These are phyloP conservation scores for Oxyscelio sp. DNA, from an alignment of 2,888 invertebrate genomes.

Conservation along the genomic window DNA sequence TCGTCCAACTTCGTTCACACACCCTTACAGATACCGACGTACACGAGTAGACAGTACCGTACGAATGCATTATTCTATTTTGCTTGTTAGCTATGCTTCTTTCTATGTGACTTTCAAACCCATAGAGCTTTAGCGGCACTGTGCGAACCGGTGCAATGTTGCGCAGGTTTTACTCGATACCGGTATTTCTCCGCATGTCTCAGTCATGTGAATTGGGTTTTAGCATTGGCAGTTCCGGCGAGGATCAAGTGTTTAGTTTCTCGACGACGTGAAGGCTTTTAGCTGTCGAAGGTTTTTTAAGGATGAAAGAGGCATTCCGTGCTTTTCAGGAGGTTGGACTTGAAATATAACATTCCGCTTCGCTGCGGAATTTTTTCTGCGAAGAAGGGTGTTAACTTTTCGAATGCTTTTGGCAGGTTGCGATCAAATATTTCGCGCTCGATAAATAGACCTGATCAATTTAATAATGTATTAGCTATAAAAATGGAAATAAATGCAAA, in stretches of 20 bases:
- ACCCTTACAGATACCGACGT: background rate
- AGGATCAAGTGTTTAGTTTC: background rate
- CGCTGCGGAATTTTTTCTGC: background rate
- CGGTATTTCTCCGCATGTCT: constrained; percentile 5
- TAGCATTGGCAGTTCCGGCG: background rate
- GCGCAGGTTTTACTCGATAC: constrained; percentile 12
- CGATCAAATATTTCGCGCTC: no score
- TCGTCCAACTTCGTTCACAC: background rate
- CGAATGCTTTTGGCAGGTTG: no score
- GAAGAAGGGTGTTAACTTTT: background rate
- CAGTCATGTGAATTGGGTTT: constrained; percentile 11
- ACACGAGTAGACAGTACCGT: background rate
- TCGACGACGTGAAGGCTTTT: background rate
- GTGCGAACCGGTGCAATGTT: background rate
- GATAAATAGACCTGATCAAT: no score
- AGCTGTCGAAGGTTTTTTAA: background rate
- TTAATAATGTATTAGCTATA: no score
- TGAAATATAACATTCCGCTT: background rate
- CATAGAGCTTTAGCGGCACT: background rate
- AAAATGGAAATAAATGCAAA: no score
- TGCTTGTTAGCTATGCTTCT: constrained; percentile 1
- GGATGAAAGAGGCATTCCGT: background rate
- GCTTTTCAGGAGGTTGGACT: background rate
- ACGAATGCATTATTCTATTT: background rate
- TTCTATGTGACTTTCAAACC: constrained; percentile 1